phyloP scores from a whole-genome alignment of 2,797 vertebrate species.

The Sebastolobus altivelis region DNA sequence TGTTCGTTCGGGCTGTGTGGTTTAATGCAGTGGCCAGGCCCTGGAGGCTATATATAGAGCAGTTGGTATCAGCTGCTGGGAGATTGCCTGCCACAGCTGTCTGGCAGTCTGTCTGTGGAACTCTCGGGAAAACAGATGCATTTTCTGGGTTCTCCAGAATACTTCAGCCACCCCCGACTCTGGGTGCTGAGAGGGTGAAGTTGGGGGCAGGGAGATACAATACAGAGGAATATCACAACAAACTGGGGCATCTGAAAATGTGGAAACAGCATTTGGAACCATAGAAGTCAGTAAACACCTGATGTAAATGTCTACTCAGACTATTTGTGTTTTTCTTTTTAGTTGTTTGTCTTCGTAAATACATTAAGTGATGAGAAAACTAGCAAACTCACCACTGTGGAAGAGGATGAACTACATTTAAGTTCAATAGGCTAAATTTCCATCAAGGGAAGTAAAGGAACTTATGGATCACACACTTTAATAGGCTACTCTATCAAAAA shows the following conservation, averaged over 20 bases:
- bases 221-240: neutral
- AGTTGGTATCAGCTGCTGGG: conserved; percentile 84
- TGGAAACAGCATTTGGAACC: neutral
- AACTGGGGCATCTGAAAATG: neutral
- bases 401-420: neutral
- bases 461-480: neutral
- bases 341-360: neutral
- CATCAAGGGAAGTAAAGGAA: neutral
- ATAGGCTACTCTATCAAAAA: no score
- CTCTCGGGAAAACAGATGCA: conserved; percentile 74
- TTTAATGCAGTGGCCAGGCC: conserved; percentile 33
- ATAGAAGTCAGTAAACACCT: neutral
- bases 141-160: conserved; percentile 55
- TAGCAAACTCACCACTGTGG: neutral
- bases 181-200: neutral
- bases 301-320: neutral
- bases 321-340: neutral
- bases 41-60: conserved; percentile 82
- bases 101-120: conserved; percentile 65
- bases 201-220: conserved; percentile 22
- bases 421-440: neutral
- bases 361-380: neutral
- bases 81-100: conserved; percentile 29
- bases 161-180: conserved; percentile 4
- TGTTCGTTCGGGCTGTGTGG: conserved; percentile 1